Evolutionary conservation across 2,113 vertebrate genomes (phyloP).

Genomic region (Tenebrosternarchus preto): DNA sequence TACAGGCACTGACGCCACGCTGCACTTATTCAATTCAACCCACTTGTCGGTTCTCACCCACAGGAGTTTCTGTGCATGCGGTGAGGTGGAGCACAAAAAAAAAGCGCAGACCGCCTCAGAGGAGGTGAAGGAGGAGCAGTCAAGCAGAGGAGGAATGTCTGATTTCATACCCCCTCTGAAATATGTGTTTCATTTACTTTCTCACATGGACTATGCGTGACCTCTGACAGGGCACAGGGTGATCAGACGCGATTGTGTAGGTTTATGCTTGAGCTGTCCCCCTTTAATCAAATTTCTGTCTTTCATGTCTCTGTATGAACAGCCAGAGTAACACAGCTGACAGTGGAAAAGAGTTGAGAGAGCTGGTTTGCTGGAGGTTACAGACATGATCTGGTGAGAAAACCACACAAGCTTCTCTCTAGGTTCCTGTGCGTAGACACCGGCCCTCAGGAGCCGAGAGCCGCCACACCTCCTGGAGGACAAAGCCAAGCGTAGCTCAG

Average conservation of each 20-base stretch:
- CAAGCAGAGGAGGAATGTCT: constrained; percentile 22
- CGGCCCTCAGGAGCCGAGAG: constrained; percentile 27
- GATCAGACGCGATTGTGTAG: constrained; percentile 30
- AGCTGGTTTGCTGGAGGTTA: constrained; percentile 37
- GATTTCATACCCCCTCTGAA: constrained; percentile 5
- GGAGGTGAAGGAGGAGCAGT: constrained; percentile 1
- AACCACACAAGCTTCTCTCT: constrained; percentile 25
- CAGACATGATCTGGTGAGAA: constrained; percentile 36
- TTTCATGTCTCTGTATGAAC: constrained; percentile 44
- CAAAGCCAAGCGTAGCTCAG: no score
- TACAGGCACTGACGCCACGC: constrained; percentile 21
- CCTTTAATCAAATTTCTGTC: constrained; percentile 36
- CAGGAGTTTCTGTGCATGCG: neutral
- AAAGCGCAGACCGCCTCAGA: neutral
- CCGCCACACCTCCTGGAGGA: no score
- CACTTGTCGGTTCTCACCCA: neutral
- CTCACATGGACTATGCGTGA: constrained; percentile 1
- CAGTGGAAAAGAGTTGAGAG: constrained; percentile 33
- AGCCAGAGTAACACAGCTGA: constrained; percentile 37
- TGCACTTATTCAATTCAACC: constrained; percentile 28
- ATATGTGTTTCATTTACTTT: constrained; percentile 20
- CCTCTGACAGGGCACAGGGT: neutral
- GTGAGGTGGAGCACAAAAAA: neutral
- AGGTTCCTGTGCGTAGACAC: constrained; percentile 40
- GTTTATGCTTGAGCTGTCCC: constrained; percentile 21